Evolutionary conservation across 1,140 invertebrate genomes (phyloP), one percentile per base, ranked within the genome.

Genomic region (Listronotus bonariensis): DNA sequence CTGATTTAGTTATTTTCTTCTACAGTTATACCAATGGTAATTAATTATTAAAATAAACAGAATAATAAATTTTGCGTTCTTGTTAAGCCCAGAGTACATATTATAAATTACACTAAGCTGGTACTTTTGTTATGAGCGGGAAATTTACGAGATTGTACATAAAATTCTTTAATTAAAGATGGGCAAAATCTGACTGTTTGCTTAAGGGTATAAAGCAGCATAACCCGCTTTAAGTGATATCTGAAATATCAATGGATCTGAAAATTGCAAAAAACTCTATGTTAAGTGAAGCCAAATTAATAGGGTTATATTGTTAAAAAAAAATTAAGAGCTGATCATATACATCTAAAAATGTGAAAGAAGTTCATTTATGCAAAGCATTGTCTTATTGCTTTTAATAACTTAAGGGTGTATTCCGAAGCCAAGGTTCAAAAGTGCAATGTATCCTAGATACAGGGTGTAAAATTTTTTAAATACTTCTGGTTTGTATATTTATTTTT

Each of bases 11-110:
- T 60, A 60, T 60, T 60, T 60, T 51, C 57, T 60, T 60, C 36
- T 32, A 34, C 57, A 48, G 59, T 61, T 61, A 45, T 42, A 42
- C 48, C 59, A 53, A 53, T 61, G 26, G 48, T 43, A 61, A 61
- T 61, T 61, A 61, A 61, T 61, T 61, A 61, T 53, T 53, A 53
- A 53, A 61, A 61, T 61, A 61, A 52, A 61, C 59, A 53, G 48
- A 61, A 61, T 61, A 61, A 61, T 53, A 53, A 61, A 61, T 61
- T 61, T 52, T 36, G 59, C 38, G 59, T 61, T 52, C 58, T 60
- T 61, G 59, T 61, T 61, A 61, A 61, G 49, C 26, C 49, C 26
- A 36, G 48, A 43, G 41, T 61, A 61, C 59, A 61, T 53, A 61
- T 61, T 61, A 61, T 61, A 61, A 61, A 61, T 61, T 61, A 61